These are phyloP conservation scores for Engraulis encrasicolus DNA, from an alignment of 2,113 vertebrate genomes.

Conservation along the genomic window DNA sequence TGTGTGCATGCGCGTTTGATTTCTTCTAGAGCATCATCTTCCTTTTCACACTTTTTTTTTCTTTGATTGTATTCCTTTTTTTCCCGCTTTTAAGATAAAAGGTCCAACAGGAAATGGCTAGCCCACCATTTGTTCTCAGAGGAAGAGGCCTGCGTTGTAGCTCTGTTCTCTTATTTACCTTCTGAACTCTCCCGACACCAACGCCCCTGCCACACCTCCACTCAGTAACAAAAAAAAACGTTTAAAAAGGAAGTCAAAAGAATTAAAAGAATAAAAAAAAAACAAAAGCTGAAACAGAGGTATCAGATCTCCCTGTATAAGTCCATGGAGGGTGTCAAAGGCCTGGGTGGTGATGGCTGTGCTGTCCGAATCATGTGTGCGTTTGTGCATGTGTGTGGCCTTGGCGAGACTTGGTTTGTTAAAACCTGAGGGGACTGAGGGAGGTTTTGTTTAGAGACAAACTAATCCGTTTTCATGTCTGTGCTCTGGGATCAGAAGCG, in stretches of 20 bases:
- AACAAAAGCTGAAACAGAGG: neutral
- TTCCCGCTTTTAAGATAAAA: neutral
- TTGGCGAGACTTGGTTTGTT: too few species aligned
- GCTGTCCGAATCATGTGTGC: too few species aligned
- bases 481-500: too few species aligned
- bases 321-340: neutral
- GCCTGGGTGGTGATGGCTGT: neutral
- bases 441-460: too few species aligned
- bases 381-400: neutral
- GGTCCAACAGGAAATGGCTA: neutral
- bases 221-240: too few species aligned
- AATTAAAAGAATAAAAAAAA: neutral
- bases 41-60: neutral
- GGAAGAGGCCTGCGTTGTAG: too few species aligned
- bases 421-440: too few species aligned
- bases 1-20: neutral
- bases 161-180: too few species aligned
- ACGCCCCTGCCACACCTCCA: too few species aligned
- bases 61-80: too few species aligned
- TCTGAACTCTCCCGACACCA: neutral
- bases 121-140: neutral
- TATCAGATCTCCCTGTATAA: neutral
- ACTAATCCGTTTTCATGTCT: too few species aligned
- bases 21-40: neutral
- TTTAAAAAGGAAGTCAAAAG: too few species aligned